Evolutionary conservation across 1,140 invertebrate species (phyloP), one percentile per base, ranked within the genome.

Genomic region (Protaetia brevitarsis): DNA sequence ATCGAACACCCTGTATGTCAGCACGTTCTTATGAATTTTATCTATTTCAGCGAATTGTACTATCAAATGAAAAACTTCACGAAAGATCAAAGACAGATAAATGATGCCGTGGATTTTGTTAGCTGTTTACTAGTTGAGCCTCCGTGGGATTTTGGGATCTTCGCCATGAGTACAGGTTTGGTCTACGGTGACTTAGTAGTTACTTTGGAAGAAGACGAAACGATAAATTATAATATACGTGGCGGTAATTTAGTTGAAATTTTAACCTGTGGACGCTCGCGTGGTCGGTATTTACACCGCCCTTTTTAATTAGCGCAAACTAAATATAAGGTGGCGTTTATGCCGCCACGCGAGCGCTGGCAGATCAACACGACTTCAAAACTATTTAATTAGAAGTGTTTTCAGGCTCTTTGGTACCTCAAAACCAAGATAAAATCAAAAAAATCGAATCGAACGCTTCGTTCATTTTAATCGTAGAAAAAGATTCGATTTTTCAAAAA

Each of bases 401-500:
- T 63, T 69, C 80, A 86, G 89, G 91, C 23, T 83, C 85, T 8
- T 76, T 88, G 23, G 84, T 96, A 67, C 91, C 92, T 0, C 85
- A 87, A 70, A 84, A 90, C 71, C 80, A 89, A 7, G 79, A 80
- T 3, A 82, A 84, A 5, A 84, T 93, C 27, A 82, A 80, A 16
- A 80, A 84, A 66, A 82, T 93, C 34, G 79, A 82, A 62, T 85
- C 87, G 0, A 78, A 78, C 5, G 91, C 91, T 0, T 85, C 85
- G 68, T 91, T 91, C 74, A 86, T 97, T 8, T 73, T 98, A 1
- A 79, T 98, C 0, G 88, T 98, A 4, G 96, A 98, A 78, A 98
- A 98, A 78, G 94, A 98, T 78, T 88, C 95, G 0, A 85, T 92
- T 27, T 98, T 97, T 76, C 90, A 97, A 74, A 90, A 90, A 75